Evolutionary conservation across 2,797 vertebrate species (phyloP).

Genomic region (Anniella stebbinsi): DNA sequence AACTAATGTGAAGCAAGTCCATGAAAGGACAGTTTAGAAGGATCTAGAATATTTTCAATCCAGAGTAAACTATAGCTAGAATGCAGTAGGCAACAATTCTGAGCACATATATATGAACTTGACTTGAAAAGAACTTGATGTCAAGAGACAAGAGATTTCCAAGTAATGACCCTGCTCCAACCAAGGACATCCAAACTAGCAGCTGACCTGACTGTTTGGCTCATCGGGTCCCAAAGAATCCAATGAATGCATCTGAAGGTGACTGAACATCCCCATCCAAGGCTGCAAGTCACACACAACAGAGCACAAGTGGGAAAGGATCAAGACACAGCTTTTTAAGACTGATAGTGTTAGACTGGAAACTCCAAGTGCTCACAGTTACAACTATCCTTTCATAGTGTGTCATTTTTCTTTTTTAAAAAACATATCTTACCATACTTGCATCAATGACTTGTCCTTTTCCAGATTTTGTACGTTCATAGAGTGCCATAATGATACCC

Average conservation of each 20-base stretch:
- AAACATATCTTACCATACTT: constrained; percentile 88
- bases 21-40: background rate
- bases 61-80: background rate
- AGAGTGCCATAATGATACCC: constrained; percentile 88
- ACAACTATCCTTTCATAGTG: background rate
- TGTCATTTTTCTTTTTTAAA: background rate
- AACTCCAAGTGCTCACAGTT: fast-evolving
- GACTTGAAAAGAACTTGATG: background rate
- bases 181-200: background rate
- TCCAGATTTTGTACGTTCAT: constrained; percentile 88
- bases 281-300: background rate
- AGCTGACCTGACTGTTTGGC: background rate
- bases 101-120: background rate
- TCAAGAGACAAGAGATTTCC: background rate
- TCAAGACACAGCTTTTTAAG: too few species aligned
- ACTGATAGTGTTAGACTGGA: background rate
- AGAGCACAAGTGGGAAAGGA: background rate
- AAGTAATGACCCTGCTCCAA: background rate
- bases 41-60: background rate
- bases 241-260: background rate
- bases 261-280: background rate
- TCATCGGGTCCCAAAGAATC: background rate
- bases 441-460: constrained; percentile 92
- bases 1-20: background rate
- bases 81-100: background rate